Conservation (phyloP, 1,140 invertebrate species). For the Pollicipes pollicipes region DNA sequence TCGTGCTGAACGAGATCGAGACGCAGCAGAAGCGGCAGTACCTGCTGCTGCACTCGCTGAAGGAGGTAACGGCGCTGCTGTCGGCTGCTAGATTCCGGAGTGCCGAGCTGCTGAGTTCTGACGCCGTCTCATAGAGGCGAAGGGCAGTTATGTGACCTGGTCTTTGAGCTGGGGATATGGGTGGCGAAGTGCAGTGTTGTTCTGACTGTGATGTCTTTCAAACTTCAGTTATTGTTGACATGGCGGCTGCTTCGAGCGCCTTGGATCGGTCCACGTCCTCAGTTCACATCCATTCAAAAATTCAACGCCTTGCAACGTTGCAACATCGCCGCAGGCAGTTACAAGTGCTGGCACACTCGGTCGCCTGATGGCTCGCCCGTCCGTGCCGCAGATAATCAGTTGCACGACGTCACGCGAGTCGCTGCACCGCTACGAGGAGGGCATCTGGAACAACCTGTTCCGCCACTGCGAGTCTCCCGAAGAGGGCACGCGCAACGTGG, state of each 20-base stretch:
- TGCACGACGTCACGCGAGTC: not conserved
- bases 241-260: too few relatives aligned
- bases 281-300: too few relatives aligned
- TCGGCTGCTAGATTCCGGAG: too few relatives aligned
- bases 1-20: constrained; percentile 85
- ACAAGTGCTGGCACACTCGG: too few relatives aligned
- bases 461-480: constrained; percentile 87
- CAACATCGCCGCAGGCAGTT: too few relatives aligned
- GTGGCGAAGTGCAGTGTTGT: too few relatives aligned
- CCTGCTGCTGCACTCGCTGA: constrained; percentile 83
- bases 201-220: too few relatives aligned
- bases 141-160: constrained; percentile 60
- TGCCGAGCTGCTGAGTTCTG: constrained; percentile 69
- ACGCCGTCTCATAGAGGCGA: constrained; percentile 56
- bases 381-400: not conserved
- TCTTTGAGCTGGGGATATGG: constrained; percentile 46
- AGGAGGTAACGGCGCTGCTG: constrained; percentile 49
- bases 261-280: too few relatives aligned
- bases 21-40: constrained; percentile 86
- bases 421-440: not conserved
- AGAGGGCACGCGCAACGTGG: constrained; percentile 93
- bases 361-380: not conserved
- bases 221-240: too few relatives aligned
- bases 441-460: constrained; percentile 71
- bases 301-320: too few relatives aligned